Conservation (phyloP, 2,113 vertebrate species). For the Centropristis striata region DNA sequence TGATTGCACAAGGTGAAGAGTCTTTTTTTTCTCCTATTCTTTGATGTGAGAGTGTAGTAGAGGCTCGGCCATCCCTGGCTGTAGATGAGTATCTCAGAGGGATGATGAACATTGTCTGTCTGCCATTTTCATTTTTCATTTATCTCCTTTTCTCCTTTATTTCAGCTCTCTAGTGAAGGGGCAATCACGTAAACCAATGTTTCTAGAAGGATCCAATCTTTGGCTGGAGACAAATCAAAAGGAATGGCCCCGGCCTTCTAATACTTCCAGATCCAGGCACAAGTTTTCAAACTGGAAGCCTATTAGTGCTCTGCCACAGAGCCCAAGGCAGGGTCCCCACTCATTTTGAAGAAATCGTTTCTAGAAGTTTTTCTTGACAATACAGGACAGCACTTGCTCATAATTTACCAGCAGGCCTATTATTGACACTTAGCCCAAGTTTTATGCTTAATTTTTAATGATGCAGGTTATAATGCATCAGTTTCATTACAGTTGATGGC, state of each 20-base stretch:
- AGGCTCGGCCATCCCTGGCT: conserved; percentile 51
- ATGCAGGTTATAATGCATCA: too few species aligned
- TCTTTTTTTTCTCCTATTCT: conserved; percentile 25
- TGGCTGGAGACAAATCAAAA: conserved; percentile 56
- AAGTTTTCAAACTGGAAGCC: conserved; percentile 34
- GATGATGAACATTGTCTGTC: conserved; percentile 59
- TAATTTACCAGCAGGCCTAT: too few species aligned
- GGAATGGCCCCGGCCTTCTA: conserved; percentile 24
- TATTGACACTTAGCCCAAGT: too few species aligned
- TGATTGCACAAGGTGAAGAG: conserved; percentile 68
- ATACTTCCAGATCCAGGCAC: conserved; percentile 42
- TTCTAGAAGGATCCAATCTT: conserved; percentile 55
- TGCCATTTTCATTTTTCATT: conserved; percentile 69
- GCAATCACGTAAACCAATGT: conserved; percentile 53
- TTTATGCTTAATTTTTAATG: too few species aligned
- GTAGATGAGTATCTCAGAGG: conserved; percentile 62
- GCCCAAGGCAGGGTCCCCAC: not conserved
- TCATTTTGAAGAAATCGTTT: too few species aligned
- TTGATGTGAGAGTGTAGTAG: conserved; percentile 57
- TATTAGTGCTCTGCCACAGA: conserved; percentile 31
- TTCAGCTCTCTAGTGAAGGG: conserved; percentile 42
- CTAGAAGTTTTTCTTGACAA: too few species aligned
- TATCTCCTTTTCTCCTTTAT: conserved; percentile 47
- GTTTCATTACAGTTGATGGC: too few species aligned
- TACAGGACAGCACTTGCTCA: too few species aligned